Conservation (phyloP, 2,113 vertebrate species). For the Elephas maximus region DNA sequence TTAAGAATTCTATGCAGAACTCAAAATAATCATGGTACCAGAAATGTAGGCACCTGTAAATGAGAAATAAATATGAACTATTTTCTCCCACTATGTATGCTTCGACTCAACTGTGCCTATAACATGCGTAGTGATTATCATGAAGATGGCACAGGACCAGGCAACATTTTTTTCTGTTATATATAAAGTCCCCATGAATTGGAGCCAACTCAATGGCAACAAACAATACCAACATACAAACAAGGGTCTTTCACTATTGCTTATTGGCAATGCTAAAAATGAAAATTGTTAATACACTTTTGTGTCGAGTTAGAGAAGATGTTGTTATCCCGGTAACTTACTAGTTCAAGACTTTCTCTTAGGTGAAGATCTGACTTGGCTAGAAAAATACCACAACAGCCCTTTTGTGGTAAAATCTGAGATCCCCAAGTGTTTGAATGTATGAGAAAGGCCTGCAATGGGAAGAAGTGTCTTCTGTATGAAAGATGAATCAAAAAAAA, state of each 20-base stretch:
- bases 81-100: not conserved
- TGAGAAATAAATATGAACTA: not conserved
- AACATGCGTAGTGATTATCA: not conserved
- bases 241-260: not conserved
- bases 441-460: not conserved
- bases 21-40: not conserved
- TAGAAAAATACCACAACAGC: not conserved
- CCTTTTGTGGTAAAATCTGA: not conserved
- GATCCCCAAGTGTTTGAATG: not conserved
- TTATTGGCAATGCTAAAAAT: not conserved
- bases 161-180: no score
- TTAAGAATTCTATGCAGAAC: conserved; percentile 10
- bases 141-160: not conserved
- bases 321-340: not conserved
- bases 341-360: conserved; percentile 26
- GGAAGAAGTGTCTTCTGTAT: not conserved
- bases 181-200: not conserved
- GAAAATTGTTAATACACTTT: not conserved
- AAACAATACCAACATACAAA: not conserved
- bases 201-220: not conserved
- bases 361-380: not conserved
- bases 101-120: not conserved
- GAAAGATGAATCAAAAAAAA: not conserved
- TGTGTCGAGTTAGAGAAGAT: not conserved
- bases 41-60: not conserved